Evolutionary conservation across 2,888 invertebrate genomes (phyloP).

Genomic region (Nemoura dubitans): DNA sequence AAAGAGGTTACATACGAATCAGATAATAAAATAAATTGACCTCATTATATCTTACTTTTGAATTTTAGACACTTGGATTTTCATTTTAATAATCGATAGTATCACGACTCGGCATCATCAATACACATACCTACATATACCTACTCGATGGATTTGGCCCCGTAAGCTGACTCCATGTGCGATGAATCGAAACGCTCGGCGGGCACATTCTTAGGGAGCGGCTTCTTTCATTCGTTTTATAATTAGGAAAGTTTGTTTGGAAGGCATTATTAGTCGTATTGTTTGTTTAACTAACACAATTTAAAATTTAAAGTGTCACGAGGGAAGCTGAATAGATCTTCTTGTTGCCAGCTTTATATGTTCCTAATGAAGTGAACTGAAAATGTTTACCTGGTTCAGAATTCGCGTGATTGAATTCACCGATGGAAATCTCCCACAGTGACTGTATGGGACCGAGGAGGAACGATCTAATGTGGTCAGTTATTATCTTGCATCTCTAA

Average conservation of each 20-base stretch:
- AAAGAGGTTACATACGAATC: conserved; percentile 2
- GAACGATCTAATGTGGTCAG: no score
- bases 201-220: neutral
- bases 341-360: neutral
- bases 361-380: neutral
- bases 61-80: conserved; percentile 29
- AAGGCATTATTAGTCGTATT: conserved; percentile 4
- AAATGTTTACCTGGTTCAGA: neutral
- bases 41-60: conserved; percentile 21
- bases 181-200: neutral
- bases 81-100: conserved; percentile 25
- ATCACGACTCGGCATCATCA: conserved; percentile 20
- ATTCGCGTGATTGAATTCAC: neutral
- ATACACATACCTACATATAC: no score
- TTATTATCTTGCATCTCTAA: no score
- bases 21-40: conserved; percentile 29
- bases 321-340: neutral
- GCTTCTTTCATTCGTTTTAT: neutral
- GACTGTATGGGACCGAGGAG: no score
- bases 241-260: neutral
- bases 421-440: neutral
- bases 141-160: neutral
- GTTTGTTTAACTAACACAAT: neutral
- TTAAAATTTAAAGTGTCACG: neutral
- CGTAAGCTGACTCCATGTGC: neutral